Conservation (phyloP, 2,888 invertebrate species). For the Drosophila suboccidentalis region DNA sequence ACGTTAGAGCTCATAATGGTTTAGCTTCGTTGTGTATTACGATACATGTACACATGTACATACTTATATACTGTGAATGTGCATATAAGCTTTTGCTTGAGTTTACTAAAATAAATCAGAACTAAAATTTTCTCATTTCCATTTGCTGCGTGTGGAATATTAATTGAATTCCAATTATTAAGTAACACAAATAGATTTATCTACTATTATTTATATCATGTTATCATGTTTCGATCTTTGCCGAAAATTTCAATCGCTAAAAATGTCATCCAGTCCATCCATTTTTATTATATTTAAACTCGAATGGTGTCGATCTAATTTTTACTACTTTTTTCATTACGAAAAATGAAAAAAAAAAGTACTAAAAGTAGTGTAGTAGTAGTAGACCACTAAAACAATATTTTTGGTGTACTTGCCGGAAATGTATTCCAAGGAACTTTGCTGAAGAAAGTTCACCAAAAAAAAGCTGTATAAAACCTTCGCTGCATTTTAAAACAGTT, state of each 20-base stretch:
- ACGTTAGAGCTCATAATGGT: slow-evolving; percentile 2
- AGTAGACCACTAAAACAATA: too few species aligned
- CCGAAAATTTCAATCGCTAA: not conserved
- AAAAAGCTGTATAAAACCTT: too few species aligned
- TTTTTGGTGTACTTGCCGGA: too few species aligned
- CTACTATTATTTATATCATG: not conserved
- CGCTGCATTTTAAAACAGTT: too few species aligned
- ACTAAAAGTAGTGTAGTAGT: too few species aligned
- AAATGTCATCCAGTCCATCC: not conserved
- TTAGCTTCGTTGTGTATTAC: slow-evolving; percentile 3
- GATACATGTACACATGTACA: not conserved
- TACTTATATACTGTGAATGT: not conserved
- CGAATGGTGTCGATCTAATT: too few species aligned
- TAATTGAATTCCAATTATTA: not conserved
- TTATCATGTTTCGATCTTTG: not conserved
- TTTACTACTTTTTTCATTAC: too few species aligned
- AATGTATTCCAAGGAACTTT: too few species aligned
- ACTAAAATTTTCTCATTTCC: not conserved
- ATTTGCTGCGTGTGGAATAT: not conserved
- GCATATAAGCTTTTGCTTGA: not conserved
- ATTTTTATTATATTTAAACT: not conserved
- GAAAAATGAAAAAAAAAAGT: too few species aligned
- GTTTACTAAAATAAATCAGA: not conserved
- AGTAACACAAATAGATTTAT: not conserved
- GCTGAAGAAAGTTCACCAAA: too few species aligned